Percentiles rank a stretch among this genome's conserved stretches.
Evolutionary conservation across 2,113 vertebrate species (phyloP).

Genomic region (Reinhardtius hippoglossoides): DNA sequence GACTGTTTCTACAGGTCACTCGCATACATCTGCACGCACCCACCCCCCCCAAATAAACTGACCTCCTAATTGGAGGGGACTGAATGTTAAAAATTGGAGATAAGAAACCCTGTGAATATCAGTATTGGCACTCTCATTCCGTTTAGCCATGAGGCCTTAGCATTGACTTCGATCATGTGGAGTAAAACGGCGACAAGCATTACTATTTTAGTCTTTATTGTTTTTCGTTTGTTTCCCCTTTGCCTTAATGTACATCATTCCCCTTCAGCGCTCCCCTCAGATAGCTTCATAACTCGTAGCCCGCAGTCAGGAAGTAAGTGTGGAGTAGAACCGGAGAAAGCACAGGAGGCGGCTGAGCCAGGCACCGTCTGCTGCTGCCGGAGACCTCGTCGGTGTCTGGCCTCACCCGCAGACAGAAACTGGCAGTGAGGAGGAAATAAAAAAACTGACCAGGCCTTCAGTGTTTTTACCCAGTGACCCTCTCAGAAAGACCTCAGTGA

Average conservation of each 20-base stretch:
- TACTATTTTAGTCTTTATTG: slow-evolving; percentile 2
- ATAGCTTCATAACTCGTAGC: slow-evolving; percentile 19
- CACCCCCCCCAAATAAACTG: neutral
- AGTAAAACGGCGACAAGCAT: slow-evolving; percentile 17
- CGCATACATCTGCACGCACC: slow-evolving; percentile 24
- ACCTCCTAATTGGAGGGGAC: slow-evolving; percentile 5
- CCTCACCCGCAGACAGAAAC: slow-evolving; percentile 18
- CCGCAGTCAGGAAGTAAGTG: slow-evolving; percentile 27
- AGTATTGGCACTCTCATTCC: slow-evolving; percentile 32
- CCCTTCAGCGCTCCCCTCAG: neutral
- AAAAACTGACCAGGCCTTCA: neutral
- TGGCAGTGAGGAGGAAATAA: slow-evolving; percentile 3
- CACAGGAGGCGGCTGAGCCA: slow-evolving; percentile 43
- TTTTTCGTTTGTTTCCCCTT: slow-evolving; percentile 23
- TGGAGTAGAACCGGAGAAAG: slow-evolving; percentile 34
- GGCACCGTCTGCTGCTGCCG: slow-evolving; percentile 69
- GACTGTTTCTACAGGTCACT: slow-evolving; percentile 23
- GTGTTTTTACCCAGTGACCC: slow-evolving; percentile 10
- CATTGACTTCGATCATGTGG: slow-evolving; percentile 34
- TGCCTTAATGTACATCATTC: slow-evolving; percentile 66
- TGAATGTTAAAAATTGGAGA: slow-evolving; percentile 62
- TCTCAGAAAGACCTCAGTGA: neutral
- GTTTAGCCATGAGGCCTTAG: slow-evolving; percentile 72
- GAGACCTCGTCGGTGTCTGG: slow-evolving; percentile 58
- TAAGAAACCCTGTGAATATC: slow-evolving; percentile 4